A percentile compares a stretch with the other conserved stretches of the same genome.
phyloP scores from a whole-genome alignment of 2,888 invertebrate genomes.

The Argyresthia goedartella region DNA sequence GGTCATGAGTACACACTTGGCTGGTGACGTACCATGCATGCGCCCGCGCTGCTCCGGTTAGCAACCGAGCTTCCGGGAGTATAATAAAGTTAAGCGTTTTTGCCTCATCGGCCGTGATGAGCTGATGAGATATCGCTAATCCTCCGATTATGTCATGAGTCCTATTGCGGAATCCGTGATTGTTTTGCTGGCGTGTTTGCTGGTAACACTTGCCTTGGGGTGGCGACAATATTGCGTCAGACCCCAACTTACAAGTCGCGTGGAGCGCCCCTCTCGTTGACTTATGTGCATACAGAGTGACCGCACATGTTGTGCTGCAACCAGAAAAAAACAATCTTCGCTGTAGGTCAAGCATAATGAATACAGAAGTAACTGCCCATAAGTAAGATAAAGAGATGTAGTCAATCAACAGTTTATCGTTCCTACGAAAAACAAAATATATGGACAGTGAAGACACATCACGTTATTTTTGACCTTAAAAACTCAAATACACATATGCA shows the following conservation, averaged over 20 bases:
- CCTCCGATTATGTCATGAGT: neutral
- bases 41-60: slow-evolving; percentile 18
- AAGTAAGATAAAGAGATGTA: too few relatives aligned
- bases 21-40: slow-evolving; percentile 15
- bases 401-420: too few relatives aligned
- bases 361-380: too few relatives aligned
- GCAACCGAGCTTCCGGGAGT: slow-evolving; percentile 42
- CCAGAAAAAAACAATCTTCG: slow-evolving; percentile 15
- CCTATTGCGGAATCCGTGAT: neutral
- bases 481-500: too few relatives aligned
- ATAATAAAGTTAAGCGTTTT: slow-evolving; percentile 18
- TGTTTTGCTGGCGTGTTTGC: too few relatives aligned
- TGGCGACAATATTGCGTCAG: slow-evolving; percentile 12
- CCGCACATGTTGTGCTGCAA: slow-evolving; percentile 6
- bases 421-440: too few relatives aligned
- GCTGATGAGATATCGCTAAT: neutral
- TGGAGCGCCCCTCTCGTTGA: slow-evolving; percentile 25
- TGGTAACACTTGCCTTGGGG: neutral
- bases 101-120: slow-evolving; percentile 6
- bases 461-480: too few relatives aligned
- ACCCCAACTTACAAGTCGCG: slow-evolving; percentile 30
- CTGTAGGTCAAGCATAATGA: too few relatives aligned
- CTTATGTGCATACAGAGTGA: slow-evolving; percentile 24
- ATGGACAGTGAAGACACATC: too few relatives aligned
- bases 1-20: slow-evolving; percentile 23